Conservation (phyloP, 2,113 vertebrate genomes). For the Nibea albiflora region DNA sequence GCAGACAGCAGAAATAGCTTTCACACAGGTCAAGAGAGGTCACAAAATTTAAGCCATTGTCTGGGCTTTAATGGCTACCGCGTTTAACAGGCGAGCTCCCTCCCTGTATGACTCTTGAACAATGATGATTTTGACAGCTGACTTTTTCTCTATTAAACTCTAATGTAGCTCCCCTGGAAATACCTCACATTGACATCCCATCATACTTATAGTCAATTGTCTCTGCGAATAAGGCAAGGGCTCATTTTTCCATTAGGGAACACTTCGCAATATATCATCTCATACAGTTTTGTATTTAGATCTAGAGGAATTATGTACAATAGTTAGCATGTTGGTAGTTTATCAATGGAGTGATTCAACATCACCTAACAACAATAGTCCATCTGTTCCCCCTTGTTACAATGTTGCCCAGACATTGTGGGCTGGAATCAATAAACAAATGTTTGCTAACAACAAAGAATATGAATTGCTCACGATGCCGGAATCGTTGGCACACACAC, state of each 20-base stretch:
- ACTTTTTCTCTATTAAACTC: constrained; percentile 30
- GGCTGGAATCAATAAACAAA: constrained; percentile 57
- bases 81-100: constrained; percentile 17
- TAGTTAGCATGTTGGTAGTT: constrained; percentile 27
- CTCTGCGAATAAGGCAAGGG: constrained; percentile 9
- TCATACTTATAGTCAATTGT: constrained; percentile 18
- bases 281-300: constrained; percentile 20
- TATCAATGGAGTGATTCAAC: constrained; percentile 28
- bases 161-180: constrained; percentile 28
- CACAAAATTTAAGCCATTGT: neutral
- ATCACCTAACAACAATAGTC: constrained; percentile 42
- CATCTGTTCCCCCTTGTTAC: constrained; percentile 44
- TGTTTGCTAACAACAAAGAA: constrained; percentile 30
- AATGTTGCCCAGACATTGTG: constrained; percentile 38
- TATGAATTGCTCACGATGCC: constrained; percentile 15
- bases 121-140: constrained; percentile 34
- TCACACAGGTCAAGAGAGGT: neutral
- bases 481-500: neutral
- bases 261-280: constrained; percentile 16
- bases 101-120: constrained; percentile 10
- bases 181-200: constrained; percentile 28
- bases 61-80: neutral
- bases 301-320: constrained; percentile 12
- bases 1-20: neutral
- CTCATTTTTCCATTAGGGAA: constrained; percentile 31